A percentile compares a stretch with the other conserved stretches of the same genome.
Evolutionary conservation across 1,140 invertebrate genomes (phyloP).

Genomic region (Potamilus streckersoni): DNA sequence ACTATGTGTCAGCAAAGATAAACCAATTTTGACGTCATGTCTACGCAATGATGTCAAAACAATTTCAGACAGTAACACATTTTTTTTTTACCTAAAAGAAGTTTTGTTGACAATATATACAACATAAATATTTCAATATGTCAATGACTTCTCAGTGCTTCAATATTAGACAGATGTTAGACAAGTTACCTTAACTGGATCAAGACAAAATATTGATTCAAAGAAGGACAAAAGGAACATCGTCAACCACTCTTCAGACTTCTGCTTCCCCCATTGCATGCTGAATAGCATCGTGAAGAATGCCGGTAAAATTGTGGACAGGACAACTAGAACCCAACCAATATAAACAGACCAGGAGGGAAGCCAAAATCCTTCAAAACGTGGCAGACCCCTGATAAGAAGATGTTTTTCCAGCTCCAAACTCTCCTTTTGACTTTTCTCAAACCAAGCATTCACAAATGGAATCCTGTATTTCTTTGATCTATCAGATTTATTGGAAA

Average conservation of each 20-base stretch:
- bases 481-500: not conserved
- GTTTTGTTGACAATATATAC: too few relatives aligned
- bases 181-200: conserved; percentile 52
- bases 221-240: conserved; percentile 53
- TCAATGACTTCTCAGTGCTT: too few relatives aligned
- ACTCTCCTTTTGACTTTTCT: conserved; percentile 20
- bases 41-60: too few relatives aligned
- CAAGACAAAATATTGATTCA: conserved; percentile 49
- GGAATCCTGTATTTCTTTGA: conserved; percentile 5
- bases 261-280: conserved; percentile 56
- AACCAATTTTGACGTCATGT: too few relatives aligned
- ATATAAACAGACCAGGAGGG: conserved; percentile 42
- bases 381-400: conserved; percentile 19
- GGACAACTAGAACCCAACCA: conserved; percentile 43
- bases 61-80: too few relatives aligned
- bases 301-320: conserved; percentile 26
- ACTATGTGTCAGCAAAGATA: too few relatives aligned
- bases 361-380: conserved; percentile 19
- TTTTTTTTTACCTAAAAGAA: too few relatives aligned
- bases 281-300: conserved; percentile 54
- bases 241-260: conserved; percentile 51
- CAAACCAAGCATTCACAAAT: conserved; percentile 13
- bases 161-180: too few relatives aligned
- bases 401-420: conserved; percentile 26
- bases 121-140: too few relatives aligned